Base-by-base conservation (phyloP, 2,888 invertebrate genomes). In the Callosobruchus maculatus region DNA sequence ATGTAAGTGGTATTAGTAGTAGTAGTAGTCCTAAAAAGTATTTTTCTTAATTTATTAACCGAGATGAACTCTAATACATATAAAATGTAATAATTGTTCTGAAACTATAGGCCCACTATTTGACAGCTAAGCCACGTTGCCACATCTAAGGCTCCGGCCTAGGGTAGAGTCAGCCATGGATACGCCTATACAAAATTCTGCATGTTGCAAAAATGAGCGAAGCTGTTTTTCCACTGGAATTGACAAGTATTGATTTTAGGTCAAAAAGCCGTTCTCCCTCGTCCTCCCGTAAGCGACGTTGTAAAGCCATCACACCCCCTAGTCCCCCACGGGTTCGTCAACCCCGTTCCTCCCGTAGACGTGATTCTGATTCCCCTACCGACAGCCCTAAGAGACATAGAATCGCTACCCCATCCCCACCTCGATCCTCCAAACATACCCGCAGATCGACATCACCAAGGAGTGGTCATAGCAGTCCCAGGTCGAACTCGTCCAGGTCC, bases 211-310 rank as follows among this genome's bases (percentile, higher is more conserved):
- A 2, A 67, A 67, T 20, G n/a, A n/a, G n/a, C n/a, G n/a, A n/a
- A n/a, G n/a, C n/a, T n/a, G n/a, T n/a, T n/a, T n/a, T n/a, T n/a
- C n/a, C n/a, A n/a, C n/a, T 67, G 21, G 21, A 9, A 67, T 21
- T 20, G 20, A 22, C 22, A 67, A 66, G 13, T 22, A 13, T 75
- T 21, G 72, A 74, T 83, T 85, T 79, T 83, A 87, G 86, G 83
- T 87, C 87, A 74, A 86, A 85, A 83, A 87, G 86, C 82, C 85
- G 86, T 75, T 87, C 87, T 67, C 87, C 86, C 72, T 78, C 84
- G 20, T 78, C 84, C 20, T 82, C 85, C 71, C 84, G 85, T 75
- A 87, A 85, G 82, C 86, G 85, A 81, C 81, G 80, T 74, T 80
- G 80, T 74, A 82, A 83, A 73, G 85, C 83, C 68, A 82, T 83